Base-by-base conservation (phyloP, 2,888 invertebrate genomes). In the Spialia ferax region DNA sequence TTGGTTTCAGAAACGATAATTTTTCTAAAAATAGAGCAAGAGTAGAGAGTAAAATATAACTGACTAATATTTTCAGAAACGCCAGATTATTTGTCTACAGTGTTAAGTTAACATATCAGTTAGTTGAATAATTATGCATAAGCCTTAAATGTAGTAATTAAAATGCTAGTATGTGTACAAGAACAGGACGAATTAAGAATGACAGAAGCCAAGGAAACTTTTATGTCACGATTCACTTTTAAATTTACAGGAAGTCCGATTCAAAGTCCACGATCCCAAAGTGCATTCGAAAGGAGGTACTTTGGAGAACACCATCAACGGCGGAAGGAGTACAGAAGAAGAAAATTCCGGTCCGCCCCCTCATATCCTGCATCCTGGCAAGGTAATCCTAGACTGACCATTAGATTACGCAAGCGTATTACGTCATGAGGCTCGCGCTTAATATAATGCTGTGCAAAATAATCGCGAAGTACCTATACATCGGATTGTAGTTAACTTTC, bases 261-360 rank as follows among this genome's bases (percentile, higher is more conserved):
- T 97, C 95, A 98, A 98, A 95, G 97, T 97, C 79, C 97, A 98
- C 94, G 98, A 98, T 94, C 97, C 97, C 62, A 98, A 97, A 94
- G 97, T 97, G 86, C 97, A 98, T 93, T 97, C 97, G 84, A 98
- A 97, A 93, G 97, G 97, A 65, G 97, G 97, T 61, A 97, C 97
- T 45, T 93, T 97, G 80, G 98, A 98, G 90, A 98, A 97, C 87
- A 97, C 98, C 70, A 97, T 98, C 77, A 98, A 97, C 85, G 97
- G 98, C 35, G 95, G 96, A 72, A 92, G 97, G 81, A 94, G 96
- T 80, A 91, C 95, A 73, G 94, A 95, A 70, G 95, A 95, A 78
- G 94, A 95, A 69, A 96, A 95, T 77, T 94, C 95, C 70, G 95
- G 95, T 71, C 95, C 95, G 56, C 95, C 96, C 13, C 95, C 96